phyloP scores from a whole-genome alignment of 2,797 vertebrate species.

The Catharus ustulatus region DNA sequence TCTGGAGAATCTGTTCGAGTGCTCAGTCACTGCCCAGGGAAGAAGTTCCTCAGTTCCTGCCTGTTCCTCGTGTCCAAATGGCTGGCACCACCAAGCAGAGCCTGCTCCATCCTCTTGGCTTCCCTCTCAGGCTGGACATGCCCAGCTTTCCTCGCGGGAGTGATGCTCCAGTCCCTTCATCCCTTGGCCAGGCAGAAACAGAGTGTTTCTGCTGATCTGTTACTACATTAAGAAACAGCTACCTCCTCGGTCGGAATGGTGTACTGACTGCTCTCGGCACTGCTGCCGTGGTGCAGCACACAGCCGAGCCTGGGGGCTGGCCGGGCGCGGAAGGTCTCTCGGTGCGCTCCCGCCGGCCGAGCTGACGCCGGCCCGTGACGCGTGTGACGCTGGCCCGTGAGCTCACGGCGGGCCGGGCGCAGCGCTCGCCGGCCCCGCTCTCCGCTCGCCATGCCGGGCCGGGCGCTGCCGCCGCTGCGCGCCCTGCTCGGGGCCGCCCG shows the following conservation, averaged over 20 bases:
- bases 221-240: rapidly evolving
- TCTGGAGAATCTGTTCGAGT: too few relatives aligned
- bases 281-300: not conserved
- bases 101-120: not conserved
- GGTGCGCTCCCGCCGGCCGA: not conserved
- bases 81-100: not conserved
- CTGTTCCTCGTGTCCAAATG: not conserved
- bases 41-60: not conserved
- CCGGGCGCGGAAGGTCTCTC: not conserved
- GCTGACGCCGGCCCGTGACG: not conserved
- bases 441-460: not conserved
- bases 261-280: not conserved
- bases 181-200: not conserved
- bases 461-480: not conserved
- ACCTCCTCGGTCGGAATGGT: rapidly evolving
- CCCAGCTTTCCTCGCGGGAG: not conserved
- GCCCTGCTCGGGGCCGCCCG: not conserved
- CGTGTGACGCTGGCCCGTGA: not conserved
- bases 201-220: not conserved
- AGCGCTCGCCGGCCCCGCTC: not conserved
- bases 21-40: not conserved
- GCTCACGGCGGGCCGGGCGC: not conserved
- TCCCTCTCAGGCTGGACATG: not conserved
- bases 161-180: not conserved
- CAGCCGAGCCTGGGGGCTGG: not conserved